These are phyloP conservation scores for Tauraco erythrolophus DNA, from an alignment of 2,113 vertebrate species.

Conservation along the genomic window DNA sequence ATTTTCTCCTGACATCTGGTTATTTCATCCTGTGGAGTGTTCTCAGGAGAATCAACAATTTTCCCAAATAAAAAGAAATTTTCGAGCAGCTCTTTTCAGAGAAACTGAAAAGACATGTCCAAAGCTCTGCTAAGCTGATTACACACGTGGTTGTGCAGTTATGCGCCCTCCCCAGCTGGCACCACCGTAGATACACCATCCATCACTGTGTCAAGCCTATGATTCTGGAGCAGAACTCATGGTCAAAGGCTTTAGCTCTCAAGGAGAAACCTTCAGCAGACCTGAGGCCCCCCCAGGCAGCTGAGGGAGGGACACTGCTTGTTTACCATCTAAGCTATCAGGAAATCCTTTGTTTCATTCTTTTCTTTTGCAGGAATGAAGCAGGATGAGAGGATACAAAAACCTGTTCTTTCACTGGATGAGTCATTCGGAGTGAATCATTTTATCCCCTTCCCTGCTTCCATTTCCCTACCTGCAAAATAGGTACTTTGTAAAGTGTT, in stretches of 20 bases:
- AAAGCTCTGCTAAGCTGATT: background rate
- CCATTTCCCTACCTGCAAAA: background rate
- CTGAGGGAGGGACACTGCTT: background rate
- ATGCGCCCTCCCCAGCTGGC: background rate
- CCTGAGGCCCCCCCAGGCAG: accelerated
- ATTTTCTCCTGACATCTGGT: background rate
- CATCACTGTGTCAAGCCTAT: accelerated
- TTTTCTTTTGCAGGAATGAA: background rate
- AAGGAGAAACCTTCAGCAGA: background rate
- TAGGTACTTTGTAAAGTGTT: background rate
- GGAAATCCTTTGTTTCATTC: background rate
- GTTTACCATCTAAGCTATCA: background rate
- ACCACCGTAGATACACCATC: accelerated
- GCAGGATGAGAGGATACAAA: background rate
- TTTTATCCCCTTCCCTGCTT: background rate
- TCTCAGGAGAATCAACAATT: background rate
- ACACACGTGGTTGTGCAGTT: accelerated
- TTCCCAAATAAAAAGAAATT: background rate
- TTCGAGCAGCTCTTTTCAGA: background rate
- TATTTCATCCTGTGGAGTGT: background rate
- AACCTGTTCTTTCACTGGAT: background rate
- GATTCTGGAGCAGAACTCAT: accelerated
- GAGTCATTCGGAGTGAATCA: background rate
- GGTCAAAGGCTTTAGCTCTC: background rate
- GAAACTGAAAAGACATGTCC: background rate